phyloP scores from a whole-genome alignment of 2,113 vertebrate species.

The Muscicapa adusta region DNA sequence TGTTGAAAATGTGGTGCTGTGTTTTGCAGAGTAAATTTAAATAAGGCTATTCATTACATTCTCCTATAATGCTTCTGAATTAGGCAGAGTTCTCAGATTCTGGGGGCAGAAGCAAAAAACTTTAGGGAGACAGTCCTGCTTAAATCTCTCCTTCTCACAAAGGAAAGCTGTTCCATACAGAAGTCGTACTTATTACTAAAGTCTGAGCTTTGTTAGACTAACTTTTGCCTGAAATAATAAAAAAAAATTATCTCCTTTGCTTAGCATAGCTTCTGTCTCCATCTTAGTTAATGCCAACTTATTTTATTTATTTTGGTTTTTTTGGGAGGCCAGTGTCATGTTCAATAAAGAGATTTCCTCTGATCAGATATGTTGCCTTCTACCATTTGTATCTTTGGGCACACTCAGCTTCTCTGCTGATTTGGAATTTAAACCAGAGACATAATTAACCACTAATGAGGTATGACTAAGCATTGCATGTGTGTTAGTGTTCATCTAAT shows the following conservation, averaged over 20 bases:
- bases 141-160: neutral
- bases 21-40: neutral
- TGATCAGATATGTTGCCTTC: neutral
- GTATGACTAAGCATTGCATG: neutral
- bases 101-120: neutral
- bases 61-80: neutral
- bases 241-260: neutral
- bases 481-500: neutral
- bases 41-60: neutral
- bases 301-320: neutral
- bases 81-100: neutral
- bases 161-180: neutral
- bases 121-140: neutral
- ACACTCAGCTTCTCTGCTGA: neutral
- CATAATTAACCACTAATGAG: neutral
- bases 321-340: neutral
- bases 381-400: neutral
- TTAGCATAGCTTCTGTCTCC: neutral
- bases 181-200: rapidly evolving
- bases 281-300: neutral
- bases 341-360: neutral
- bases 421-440: neutral
- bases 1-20: neutral
- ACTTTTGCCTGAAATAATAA: neutral
- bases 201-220: neutral